Conservation (phyloP, 1,140 invertebrate species). For the Brachionus angularis region DNA sequence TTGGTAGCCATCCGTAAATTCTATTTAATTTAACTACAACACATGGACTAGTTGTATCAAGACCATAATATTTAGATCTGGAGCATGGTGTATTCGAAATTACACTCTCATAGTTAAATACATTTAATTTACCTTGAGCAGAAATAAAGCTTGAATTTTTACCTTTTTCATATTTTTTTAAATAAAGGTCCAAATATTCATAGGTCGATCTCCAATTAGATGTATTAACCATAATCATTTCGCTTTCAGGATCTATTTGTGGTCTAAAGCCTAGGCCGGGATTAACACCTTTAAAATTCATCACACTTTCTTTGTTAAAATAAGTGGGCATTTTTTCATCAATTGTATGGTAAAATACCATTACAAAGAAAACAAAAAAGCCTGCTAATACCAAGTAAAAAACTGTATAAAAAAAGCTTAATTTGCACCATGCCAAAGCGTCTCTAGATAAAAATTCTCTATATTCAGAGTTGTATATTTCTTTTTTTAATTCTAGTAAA, state of each 20-base stretch:
- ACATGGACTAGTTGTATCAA: constrained; percentile 52
- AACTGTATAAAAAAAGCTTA: constrained; percentile 37
- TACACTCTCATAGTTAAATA: not conserved
- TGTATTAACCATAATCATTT: not conserved
- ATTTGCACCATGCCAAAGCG: constrained; percentile 34
- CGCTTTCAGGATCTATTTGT: not conserved
- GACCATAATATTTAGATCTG: constrained; percentile 50
- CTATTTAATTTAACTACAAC: constrained; percentile 54
- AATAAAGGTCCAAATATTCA: constrained; percentile 25
- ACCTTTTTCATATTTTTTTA: constrained; percentile 36
- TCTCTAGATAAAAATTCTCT: constrained; percentile 23
- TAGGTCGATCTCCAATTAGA: constrained; percentile 17
- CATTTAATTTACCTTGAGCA: constrained; percentile 47
- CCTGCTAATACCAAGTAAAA: constrained; percentile 38
- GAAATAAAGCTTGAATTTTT: constrained; percentile 9
- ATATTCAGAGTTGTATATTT: constrained; percentile 17
- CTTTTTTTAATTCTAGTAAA: constrained; percentile 2
- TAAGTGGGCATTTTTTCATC: constrained; percentile 43
- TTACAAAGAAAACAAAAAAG: constrained; percentile 7
- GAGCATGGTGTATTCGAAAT: constrained; percentile 30
- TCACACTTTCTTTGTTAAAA: constrained; percentile 22
- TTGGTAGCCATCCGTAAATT: constrained; percentile 47
- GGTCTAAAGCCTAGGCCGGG: constrained; percentile 38
- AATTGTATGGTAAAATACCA: constrained; percentile 42
- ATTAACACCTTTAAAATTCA: constrained; percentile 24